Evolutionary conservation across 2,797 vertebrate species (phyloP).

Genomic region (Cirrhinus molitorella): DNA sequence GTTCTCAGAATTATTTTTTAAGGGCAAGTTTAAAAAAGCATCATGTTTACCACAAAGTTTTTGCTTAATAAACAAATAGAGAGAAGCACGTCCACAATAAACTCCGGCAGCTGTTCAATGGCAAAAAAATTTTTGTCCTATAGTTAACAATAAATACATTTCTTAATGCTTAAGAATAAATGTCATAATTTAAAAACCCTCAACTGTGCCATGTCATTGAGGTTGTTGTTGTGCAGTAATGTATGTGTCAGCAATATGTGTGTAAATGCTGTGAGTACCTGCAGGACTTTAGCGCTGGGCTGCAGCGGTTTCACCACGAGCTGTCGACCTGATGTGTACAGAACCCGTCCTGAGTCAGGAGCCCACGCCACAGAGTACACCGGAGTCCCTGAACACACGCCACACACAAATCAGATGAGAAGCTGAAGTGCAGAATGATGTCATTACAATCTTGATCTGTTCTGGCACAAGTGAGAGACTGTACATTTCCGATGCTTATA

Average conservation of each 20-base stretch:
- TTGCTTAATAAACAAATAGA: too few relatives aligned
- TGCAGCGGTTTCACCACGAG: slow-evolving; percentile 95
- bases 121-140: neutral
- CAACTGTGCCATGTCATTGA: too few relatives aligned
- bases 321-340: slow-evolving; percentile 92
- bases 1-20: neutral
- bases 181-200: neutral
- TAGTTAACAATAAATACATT: too few relatives aligned
- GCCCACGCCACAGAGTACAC: slow-evolving; percentile 96
- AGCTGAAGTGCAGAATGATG: too few relatives aligned
- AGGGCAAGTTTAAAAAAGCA: neutral
- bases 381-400: slow-evolving; percentile 81
- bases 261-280: slow-evolving; percentile 79
- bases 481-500: too few relatives aligned
- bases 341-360: slow-evolving; percentile 92
- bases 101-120: neutral
- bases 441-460: too few relatives aligned
- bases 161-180: neutral
- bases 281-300: slow-evolving; percentile 89
- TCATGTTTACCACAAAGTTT: too few relatives aligned
- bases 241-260: neutral
- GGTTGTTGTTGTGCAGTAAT: too few relatives aligned
- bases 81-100: too few relatives aligned
- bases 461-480: too few relatives aligned
- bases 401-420: too few relatives aligned